A percentile compares a stretch with the other conserved stretches of the same genome.
Conservation (phyloP, 2,888 invertebrate genomes). For the Hedya salicella region DNA sequence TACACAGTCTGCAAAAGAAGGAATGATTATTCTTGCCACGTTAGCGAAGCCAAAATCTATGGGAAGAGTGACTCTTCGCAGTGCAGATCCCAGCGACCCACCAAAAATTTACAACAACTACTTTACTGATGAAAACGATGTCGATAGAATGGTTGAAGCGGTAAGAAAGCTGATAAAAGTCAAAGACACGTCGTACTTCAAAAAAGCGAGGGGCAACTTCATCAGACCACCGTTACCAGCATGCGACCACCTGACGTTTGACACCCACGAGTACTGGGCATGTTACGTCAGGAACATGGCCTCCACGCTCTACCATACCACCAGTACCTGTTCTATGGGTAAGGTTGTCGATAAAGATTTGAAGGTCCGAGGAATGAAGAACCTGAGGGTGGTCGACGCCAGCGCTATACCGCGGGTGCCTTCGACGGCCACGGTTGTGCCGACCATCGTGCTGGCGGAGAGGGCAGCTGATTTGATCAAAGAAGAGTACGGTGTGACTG, state of each 20-base stretch:
- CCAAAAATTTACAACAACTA: constrained; percentile 86
- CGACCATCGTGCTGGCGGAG: constrained; percentile 33
- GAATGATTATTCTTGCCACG: background rate
- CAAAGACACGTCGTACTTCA: constrained; percentile 18
- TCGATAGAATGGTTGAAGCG: constrained; percentile 63
- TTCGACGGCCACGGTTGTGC: background rate
- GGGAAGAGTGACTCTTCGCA: constrained; percentile 26
- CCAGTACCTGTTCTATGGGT: constrained; percentile 35
- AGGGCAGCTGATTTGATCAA: constrained; percentile 34
- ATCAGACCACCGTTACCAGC: constrained; percentile 15
- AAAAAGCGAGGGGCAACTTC: constrained; percentile 2
- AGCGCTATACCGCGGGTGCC: constrained; percentile 34
- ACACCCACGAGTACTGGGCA: constrained; percentile 30
- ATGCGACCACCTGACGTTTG: constrained; percentile 19
- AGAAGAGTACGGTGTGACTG: constrained; percentile 9
- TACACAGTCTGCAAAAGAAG: constrained; percentile 17
- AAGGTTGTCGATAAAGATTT: constrained; percentile 22
- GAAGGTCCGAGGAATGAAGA: constrained; percentile 20
- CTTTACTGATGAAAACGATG: constrained; percentile 77
- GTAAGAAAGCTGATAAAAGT: constrained; percentile 49
- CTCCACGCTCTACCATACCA: constrained; percentile 13
- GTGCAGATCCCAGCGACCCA: constrained; percentile 44
- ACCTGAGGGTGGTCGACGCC: constrained; percentile 35
- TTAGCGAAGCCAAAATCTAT: constrained; percentile 22
- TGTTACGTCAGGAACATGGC: constrained; percentile 30